phyloP scores from a whole-genome alignment of 2,797 vertebrate genomes.

The Steatocranus sp. region DNA sequence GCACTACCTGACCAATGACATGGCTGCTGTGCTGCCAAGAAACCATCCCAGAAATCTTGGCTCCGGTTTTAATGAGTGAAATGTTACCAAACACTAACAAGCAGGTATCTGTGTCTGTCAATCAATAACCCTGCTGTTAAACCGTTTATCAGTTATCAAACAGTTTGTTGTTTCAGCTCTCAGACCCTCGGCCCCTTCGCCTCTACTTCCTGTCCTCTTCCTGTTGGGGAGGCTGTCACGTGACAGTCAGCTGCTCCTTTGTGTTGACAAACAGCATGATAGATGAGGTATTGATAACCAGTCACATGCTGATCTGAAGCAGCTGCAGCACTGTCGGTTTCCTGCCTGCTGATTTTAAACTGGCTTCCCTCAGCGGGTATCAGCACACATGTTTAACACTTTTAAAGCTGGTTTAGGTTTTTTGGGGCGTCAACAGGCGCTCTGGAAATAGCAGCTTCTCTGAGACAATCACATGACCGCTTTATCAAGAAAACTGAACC shows the following conservation, averaged over 20 bases:
- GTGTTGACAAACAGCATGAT: background rate
- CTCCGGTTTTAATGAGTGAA: accelerated
- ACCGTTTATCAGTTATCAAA: background rate
- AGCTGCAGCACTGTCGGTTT: background rate
- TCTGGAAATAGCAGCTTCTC: background rate
- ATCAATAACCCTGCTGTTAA: background rate
- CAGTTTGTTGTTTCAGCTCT: background rate
- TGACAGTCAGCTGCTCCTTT: background rate
- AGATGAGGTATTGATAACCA: background rate
- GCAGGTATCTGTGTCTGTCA: background rate
- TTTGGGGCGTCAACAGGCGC: background rate
- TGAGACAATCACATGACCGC: background rate
- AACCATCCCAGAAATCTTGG: accelerated
- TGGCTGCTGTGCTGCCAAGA: background rate
- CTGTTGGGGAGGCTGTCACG: background rate
- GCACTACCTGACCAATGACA: accelerated
- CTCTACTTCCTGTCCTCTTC: background rate
- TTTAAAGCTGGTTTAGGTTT: background rate
- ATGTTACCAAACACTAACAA: background rate
- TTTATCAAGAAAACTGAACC: accelerated
- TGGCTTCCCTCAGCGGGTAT: background rate
- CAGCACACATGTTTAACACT: accelerated
- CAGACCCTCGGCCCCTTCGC: background rate
- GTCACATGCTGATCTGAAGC: background rate
- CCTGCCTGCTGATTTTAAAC: background rate